Conservation (phyloP, 2,888 invertebrate species). For the Marronus borbonicus region DNA sequence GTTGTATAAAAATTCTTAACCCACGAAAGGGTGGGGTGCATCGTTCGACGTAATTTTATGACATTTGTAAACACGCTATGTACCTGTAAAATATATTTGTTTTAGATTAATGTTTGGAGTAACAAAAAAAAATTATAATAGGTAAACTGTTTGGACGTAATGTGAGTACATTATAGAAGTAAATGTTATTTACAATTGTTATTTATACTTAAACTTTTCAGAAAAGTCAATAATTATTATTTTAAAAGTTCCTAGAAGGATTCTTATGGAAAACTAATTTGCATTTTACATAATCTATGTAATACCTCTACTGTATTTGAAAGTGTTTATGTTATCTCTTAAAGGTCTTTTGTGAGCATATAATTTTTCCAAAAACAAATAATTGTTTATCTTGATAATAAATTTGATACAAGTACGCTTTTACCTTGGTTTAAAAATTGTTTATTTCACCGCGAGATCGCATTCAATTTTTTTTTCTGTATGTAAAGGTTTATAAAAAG, state of each 20-base stretch:
- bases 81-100: constrained; percentile 40
- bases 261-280: no score
- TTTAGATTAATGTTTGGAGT: constrained; percentile 34
- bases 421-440: constrained; percentile 20
- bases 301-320: no score
- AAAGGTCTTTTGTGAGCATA: no score
- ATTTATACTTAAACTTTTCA: no score
- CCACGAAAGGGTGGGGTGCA: constrained; percentile 27
- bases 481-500: constrained; percentile 37
- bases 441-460: constrained; percentile 7
- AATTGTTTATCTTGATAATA: neutral
- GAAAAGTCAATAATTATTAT: no score
- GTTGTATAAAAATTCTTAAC: constrained; percentile 18
- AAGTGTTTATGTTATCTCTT: no score
- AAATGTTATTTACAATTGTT: neutral
- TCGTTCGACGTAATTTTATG: constrained; percentile 33
- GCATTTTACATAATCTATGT: no score
- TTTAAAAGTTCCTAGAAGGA: no score
- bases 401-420: constrained; percentile 2
- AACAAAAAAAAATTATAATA: constrained; percentile 30
- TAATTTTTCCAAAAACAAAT: no score
- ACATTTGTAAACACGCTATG: constrained; percentile 28
- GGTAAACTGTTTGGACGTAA: constrained; percentile 22
- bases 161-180: constrained; percentile 4
- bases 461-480: constrained; percentile 28